Percentiles rank a stretch among this genome's conserved stretches.
Conservation (phyloP, 2,888 invertebrate species). For the Xylocampa areola region DNA sequence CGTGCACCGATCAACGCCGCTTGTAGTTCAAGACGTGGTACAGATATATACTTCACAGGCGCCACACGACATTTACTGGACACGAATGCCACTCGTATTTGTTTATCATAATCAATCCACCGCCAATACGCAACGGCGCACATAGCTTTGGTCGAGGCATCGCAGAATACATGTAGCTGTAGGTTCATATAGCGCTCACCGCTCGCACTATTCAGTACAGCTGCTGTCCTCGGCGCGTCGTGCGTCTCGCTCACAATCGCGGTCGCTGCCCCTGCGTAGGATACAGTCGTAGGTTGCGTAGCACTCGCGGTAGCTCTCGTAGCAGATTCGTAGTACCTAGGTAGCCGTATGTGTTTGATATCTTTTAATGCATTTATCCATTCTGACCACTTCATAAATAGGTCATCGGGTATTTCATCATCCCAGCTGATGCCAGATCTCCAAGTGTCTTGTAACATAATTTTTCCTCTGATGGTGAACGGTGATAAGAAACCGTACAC, state of each 20-base stretch:
- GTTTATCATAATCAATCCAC: constrained; percentile 6
- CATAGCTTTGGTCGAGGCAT: constrained; percentile 10
- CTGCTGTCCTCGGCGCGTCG: neutral
- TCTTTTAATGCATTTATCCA: neutral
- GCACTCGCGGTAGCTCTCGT: neutral
- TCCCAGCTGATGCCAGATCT: constrained; percentile 3
- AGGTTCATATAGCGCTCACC: constrained; percentile 3
- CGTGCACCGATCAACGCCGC: constrained; percentile 2
- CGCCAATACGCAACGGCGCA: constrained; percentile 12
- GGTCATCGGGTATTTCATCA: constrained; percentile 1
- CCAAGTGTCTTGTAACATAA: constrained; percentile 8
- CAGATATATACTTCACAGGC: constrained; percentile 5
- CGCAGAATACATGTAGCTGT: too few relatives aligned
- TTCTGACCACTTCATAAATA: neutral
- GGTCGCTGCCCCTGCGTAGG: neutral
- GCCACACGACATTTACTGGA: constrained; percentile 19
- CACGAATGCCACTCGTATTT: constrained; percentile 10
- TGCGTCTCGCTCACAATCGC: constrained; percentile 1
- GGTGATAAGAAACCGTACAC: neutral
- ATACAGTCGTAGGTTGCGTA: neutral
- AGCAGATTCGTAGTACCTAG: neutral
- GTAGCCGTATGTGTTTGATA: neutral
- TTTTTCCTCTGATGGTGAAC: neutral
- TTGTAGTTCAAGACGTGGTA: constrained; percentile 12
- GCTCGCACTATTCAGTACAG: neutral